phyloP scores from a whole-genome alignment of 2,797 vertebrate species.

The Pteronotus mesoamericanus region DNA sequence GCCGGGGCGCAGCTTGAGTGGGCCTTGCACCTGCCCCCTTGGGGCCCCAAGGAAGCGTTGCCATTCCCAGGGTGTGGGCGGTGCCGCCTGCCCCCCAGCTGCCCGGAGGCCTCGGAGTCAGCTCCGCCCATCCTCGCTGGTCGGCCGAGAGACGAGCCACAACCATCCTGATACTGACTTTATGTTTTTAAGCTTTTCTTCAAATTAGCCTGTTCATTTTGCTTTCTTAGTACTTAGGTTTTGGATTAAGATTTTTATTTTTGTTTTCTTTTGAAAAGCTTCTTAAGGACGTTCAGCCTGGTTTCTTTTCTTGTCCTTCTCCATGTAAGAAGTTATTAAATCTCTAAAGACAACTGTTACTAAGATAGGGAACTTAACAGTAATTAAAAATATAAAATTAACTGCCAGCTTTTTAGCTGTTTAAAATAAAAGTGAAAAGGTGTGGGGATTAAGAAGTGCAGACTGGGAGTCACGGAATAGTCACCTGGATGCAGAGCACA shows the following conservation, averaged over 20 bases:
- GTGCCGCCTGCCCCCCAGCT: background rate
- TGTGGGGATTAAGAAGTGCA: too few relatives aligned
- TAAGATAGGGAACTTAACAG: background rate
- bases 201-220: background rate
- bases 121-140: too few relatives aligned
- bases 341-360: background rate
- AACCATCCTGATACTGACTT: background rate
- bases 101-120: too few relatives aligned
- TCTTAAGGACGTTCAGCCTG: background rate
- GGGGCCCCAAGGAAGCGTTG: too few relatives aligned
- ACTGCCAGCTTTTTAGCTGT: background rate
- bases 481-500: background rate
- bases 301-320: slow-evolving; percentile 8
- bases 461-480: background rate
- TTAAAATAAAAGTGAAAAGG: background rate
- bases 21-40: too few relatives aligned
- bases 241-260: background rate
- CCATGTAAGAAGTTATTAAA: background rate
- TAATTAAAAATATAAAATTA: background rate
- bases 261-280: slow-evolving; percentile 21
- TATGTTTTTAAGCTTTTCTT: background rate
- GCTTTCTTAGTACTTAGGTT: background rate
- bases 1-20: too few relatives aligned
- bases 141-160: too few relatives aligned
- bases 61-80: background rate